Base-by-base conservation (phyloP, 2,797 vertebrate species). In the Arnoldichthys spilopterus region DNA sequence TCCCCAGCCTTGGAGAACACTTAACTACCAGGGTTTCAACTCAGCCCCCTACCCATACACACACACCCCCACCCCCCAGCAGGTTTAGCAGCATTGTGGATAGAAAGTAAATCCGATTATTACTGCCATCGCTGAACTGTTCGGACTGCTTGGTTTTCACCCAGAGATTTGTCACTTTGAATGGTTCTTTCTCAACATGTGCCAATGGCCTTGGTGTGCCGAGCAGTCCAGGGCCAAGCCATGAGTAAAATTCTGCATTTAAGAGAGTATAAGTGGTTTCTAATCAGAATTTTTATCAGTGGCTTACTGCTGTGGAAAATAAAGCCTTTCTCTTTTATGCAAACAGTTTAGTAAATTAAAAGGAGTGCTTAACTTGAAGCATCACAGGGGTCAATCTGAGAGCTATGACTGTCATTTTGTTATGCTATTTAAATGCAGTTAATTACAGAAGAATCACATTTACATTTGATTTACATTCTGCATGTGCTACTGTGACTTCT, bases 81-180 rank as follows among this genome's bases (percentile, higher is more conserved):
- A 40, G 69, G 49, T 56, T 72, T 56, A 54, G 43, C 51, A 72
- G 51, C 51, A 72, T 22, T 37, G 51, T 56, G 69, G 32, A 56
- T 56, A 13, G n/a, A 56, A 40, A 72, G 51, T 40, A 34, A 72
- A 72, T 56, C 69, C 51, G 32, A 72, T 72, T 72, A 70, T 28
- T 70, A 7, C 67, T 53, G 28, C 16, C 26, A 32, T 30, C 20
- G 40, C 43, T 30, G 26, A 49, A 69, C 12, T 49, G 24, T 69
- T 11, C 51, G 43, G 66, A 49, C 66, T 20, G 26, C 22, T 6
- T 16, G 13, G 1, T 28, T 49, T 30, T 34, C 18, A 70, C 28
- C 24, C 6, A 34, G 47, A 34, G 67, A 34, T n/a, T 32, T 53
- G 67, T 34, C n/a, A 49, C 32, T 53, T 53, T 28, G 22, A 53